Evolutionary conservation across 2,113 vertebrate species (phyloP).

Genomic region (Cinclus mexicanus): DNA sequence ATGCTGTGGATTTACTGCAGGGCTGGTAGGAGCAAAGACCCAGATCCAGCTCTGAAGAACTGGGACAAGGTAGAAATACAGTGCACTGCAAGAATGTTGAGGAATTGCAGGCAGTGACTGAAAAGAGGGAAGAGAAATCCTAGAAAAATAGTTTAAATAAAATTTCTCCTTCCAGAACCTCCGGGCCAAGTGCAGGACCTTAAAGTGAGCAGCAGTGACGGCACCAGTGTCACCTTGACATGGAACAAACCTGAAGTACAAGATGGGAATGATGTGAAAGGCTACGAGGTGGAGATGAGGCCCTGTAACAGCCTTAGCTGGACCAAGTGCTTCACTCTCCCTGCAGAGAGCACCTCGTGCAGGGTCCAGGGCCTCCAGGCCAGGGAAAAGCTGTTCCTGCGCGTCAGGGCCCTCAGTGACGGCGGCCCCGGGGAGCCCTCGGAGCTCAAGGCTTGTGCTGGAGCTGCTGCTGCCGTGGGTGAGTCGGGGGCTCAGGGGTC

Average conservation of each 20-base stretch:
- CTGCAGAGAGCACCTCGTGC: slow-evolving; percentile 70
- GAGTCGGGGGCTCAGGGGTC: neutral
- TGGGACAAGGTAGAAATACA: neutral
- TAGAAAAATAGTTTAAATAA: neutral
- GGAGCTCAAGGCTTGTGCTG: slow-evolving; percentile 75
- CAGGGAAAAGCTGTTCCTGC: slow-evolving; percentile 79
- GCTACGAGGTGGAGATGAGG: slow-evolving; percentile 85
- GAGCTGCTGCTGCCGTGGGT: slow-evolving; percentile 78
- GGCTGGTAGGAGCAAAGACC: neutral
- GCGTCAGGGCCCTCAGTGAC: slow-evolving; percentile 77
- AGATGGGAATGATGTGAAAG: slow-evolving; percentile 74
- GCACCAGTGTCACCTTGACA: slow-evolving; percentile 80
- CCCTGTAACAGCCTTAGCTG: slow-evolving; percentile 75
- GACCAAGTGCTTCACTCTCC: slow-evolving; percentile 79
- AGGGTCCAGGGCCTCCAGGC: slow-evolving; percentile 83
- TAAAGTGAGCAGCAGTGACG: slow-evolving; percentile 81
- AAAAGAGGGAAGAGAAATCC: neutral
- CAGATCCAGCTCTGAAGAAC: neutral
- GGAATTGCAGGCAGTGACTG: neutral
- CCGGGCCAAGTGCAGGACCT: slow-evolving; percentile 84
- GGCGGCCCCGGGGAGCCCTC: slow-evolving; percentile 75
- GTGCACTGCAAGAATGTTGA: neutral
- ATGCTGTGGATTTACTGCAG: neutral
- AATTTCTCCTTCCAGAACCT: slow-evolving; percentile 69
- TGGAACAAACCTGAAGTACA: slow-evolving; percentile 80